Evolutionary conservation across 2,888 invertebrate species (phyloP), one percentile per base, ranked within the genome.

Genomic region (Serripes groenlandicus): DNA sequence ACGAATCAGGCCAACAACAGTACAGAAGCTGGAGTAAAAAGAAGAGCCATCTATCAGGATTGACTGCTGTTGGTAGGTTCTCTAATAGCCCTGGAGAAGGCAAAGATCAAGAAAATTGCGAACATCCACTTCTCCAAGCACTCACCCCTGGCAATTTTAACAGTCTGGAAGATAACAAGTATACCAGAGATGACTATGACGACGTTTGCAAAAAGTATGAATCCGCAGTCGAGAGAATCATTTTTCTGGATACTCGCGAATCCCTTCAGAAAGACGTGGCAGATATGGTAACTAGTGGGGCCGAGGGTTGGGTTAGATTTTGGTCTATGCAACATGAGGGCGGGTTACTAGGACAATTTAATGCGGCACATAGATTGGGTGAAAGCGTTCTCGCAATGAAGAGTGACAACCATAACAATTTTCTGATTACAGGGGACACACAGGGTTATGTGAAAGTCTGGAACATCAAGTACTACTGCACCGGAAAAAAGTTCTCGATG

Each of bases 311-410:
- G 78, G 95, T 95, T 7, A 97, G 98, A 95, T 96, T 97, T 30
- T 98, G 97, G 97, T 97, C 97, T 26, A 97, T 97, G 93, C 97
- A 97, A 94, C 90, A 96, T 54, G 96, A 96, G 18, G 97, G 97
- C 18, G 97, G 97, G 9, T 96, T 96, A 93, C 95, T 97, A 77
- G 96, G 96, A 42, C 95, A 96, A 34, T 98, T 97, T 94, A 96
- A 95, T 58, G 97, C 96, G 3, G 96, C 97, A 56, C 97, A 97
- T 93, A 95, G 96, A 35, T 95, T 96, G 0, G 92, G 96, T 91
- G 91, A 92, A 74, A 89, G 89, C 58, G 96, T 97, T 62, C 95
- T 96, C 23, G 95, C 97, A 28, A 96, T 98, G 95, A 95, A 96
- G 49, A 96, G 97, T 0, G 97, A 98, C 94, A 93, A 94, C 1